Evolutionary conservation across 1,140 invertebrate species (phyloP).

Genomic region (Magallana gigas): DNA sequence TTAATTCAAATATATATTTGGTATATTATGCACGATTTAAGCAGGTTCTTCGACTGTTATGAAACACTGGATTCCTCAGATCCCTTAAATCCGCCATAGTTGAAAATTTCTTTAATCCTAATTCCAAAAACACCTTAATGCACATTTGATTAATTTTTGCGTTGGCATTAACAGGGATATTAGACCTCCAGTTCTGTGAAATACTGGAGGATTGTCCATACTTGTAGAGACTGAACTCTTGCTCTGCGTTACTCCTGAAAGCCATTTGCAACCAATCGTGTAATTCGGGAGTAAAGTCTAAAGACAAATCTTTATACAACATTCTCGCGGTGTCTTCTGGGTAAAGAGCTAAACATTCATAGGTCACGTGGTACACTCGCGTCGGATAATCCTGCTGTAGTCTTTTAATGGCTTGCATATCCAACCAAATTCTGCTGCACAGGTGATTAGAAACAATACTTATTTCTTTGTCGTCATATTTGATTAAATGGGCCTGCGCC

Average conservation of each 20-base stretch:
- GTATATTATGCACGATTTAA: background rate
- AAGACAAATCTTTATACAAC: background rate
- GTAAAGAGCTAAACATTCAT: conserved; percentile 3
- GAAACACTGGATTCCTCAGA: background rate
- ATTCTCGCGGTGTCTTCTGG: background rate
- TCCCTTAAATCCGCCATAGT: background rate
- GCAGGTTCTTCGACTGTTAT: background rate
- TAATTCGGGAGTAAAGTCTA: background rate
- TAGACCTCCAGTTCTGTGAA: background rate
- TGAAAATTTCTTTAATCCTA: background rate
- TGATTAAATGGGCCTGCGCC: background rate
- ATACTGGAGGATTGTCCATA: background rate
- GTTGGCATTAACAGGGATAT: background rate
- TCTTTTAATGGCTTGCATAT: conserved; percentile 11
- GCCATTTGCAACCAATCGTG: background rate
- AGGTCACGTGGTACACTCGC: background rate
- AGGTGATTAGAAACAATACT: conserved; percentile 2
- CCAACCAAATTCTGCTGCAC: background rate
- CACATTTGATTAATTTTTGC: conserved; percentile 8
- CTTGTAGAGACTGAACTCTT: background rate
- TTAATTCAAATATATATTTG: too few relatives aligned
- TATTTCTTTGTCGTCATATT: conserved; percentile 14
- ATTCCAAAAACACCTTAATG: background rate
- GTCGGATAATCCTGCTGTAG: background rate
- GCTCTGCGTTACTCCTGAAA: background rate